A percentile compares a stretch with the other conserved stretches of the same genome.
These are phyloP conservation scores for Tokudaia tokunoshimensis DNA, from an alignment of 2,797 vertebrate species.

Conservation along the genomic window DNA sequence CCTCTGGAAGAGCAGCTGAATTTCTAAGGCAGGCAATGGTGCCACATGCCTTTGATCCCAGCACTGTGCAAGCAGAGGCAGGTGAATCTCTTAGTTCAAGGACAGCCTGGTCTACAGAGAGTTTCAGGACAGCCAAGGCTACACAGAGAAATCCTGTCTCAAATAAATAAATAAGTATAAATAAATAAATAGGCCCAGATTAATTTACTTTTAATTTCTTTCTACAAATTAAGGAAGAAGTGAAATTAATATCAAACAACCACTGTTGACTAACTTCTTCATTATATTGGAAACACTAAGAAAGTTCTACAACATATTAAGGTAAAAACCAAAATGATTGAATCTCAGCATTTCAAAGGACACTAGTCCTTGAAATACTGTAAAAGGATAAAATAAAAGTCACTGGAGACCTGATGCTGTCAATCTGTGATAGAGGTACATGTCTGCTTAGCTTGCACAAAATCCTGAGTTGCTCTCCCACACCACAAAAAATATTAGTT, in stretches of 20 bases:
- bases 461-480: neutral
- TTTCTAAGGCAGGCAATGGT: neutral
- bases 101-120: neutral
- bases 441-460: neutral
- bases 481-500: neutral
- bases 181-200: neutral
- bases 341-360: neutral
- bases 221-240: constrained; percentile 28
- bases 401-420: neutral
- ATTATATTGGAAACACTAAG: neutral
- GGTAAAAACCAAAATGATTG: neutral
- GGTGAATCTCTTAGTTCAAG: neutral
- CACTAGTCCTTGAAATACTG: neutral
- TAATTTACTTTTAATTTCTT: constrained; percentile 34
- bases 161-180: neutral
- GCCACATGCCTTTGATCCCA: neutral
- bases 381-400: neutral
- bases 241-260: constrained; percentile 43
- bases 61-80: neutral
- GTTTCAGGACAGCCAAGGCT: neutral
- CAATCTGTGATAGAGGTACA: neutral
- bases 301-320: neutral
- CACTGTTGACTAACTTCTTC: neutral
- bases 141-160: neutral
- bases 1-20: neutral